These are phyloP conservation scores for Tiliacea aurago DNA, from an alignment of 2,888 invertebrate species.

Conservation along the genomic window DNA sequence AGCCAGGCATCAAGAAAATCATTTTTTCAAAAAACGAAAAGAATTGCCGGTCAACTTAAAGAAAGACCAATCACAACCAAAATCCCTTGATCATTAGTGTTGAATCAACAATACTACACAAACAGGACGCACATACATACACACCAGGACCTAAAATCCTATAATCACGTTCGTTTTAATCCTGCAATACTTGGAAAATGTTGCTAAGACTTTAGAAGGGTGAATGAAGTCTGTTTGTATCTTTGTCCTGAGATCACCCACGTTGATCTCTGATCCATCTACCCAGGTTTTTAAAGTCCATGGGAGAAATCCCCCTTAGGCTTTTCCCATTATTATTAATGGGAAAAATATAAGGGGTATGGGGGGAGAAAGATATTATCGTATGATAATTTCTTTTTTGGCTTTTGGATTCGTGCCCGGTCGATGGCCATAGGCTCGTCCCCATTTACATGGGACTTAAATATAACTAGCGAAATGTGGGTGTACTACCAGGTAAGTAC, in stretches of 20 bases:
- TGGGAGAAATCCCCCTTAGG: background rate
- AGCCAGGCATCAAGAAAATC: too few relatives aligned
- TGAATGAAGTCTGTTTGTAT: constrained; percentile 10
- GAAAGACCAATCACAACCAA: background rate
- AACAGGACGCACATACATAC: constrained; percentile 46
- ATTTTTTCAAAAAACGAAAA: background rate
- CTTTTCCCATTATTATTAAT: background rate
- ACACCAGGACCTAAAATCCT: constrained; percentile 42
- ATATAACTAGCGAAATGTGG: too few relatives aligned
- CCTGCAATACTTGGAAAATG: constrained; percentile 51
- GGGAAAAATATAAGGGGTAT: too few relatives aligned
- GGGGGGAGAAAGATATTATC: too few relatives aligned
- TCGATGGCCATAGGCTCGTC: too few relatives aligned
- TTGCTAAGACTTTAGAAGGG: constrained; percentile 14
- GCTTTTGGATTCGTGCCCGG: too few relatives aligned
- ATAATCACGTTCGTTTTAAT: constrained; percentile 43
- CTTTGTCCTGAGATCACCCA: constrained; percentile 10
- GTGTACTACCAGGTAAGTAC: too few relatives aligned
- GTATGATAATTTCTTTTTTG: too few relatives aligned
- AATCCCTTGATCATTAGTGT: constrained; percentile 21
- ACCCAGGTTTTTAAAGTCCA: background rate
- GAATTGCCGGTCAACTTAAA: background rate
- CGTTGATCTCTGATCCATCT: background rate
- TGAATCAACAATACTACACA: constrained; percentile 32
- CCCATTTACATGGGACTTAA: too few relatives aligned